A percentile compares a stretch with the other conserved stretches of the same genome.
Evolutionary conservation across 2,888 invertebrate species (phyloP).

Genomic region (Apomyelois bistriatella): DNA sequence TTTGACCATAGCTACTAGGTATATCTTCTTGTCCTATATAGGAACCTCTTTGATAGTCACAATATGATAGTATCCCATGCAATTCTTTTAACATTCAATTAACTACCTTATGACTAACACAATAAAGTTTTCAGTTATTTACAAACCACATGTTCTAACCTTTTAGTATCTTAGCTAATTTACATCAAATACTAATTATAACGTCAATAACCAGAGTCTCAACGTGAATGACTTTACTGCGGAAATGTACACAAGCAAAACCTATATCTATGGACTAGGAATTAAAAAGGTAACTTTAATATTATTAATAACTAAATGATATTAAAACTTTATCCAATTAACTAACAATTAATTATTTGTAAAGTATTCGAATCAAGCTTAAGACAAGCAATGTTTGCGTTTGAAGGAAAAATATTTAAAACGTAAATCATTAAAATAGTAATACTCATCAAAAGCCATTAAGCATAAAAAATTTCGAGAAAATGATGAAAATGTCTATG

Average conservation of each 20-base stretch:
- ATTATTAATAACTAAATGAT: slow-evolving; percentile 37
- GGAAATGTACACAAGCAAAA: slow-evolving; percentile 63
- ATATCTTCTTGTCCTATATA: too few species aligned
- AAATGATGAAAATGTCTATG: too few species aligned
- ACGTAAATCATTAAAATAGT: too few species aligned
- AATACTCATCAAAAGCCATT: too few species aligned
- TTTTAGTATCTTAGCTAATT: slow-evolving; percentile 15
- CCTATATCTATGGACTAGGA: slow-evolving; percentile 50
- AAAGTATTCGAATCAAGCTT: background rate
- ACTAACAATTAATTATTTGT: background rate
- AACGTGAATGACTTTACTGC: slow-evolving; percentile 21
- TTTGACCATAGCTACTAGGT: too few species aligned
- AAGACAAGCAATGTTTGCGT: background rate
- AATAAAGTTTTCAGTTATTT: slow-evolving; percentile 51
- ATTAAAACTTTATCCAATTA: slow-evolving; percentile 24
- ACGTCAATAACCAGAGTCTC: slow-evolving; percentile 22
- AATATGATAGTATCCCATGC: slow-evolving; percentile 2
- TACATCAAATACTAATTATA: slow-evolving; percentile 35
- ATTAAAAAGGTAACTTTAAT: slow-evolving; percentile 59
- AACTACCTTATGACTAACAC: slow-evolving; percentile 42
- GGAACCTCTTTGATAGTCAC: slow-evolving; percentile 7
- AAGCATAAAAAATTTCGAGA: too few species aligned
- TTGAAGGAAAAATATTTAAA: too few species aligned
- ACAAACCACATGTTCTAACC: slow-evolving; percentile 36
- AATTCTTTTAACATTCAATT: slow-evolving; percentile 27